Base-by-base conservation (phyloP, 2,113 vertebrate genomes). In the Trematocara macrostoma region DNA sequence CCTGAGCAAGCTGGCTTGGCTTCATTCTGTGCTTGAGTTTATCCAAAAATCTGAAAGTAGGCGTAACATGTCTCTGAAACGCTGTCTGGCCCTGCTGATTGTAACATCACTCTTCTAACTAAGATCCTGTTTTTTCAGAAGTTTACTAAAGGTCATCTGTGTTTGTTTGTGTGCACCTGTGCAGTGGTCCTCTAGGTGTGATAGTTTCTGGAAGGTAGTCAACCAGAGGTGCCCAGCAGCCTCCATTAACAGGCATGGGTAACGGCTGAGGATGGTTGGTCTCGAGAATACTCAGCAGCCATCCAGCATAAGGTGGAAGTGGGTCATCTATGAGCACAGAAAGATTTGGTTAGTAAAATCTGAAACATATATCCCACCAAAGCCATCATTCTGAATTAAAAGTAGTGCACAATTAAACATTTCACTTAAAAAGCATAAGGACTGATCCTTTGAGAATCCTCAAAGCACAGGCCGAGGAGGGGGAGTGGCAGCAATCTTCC, bases 121-220 rank as follows among this genome's bases (percentile, higher is more conserved):
- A n/a, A n/a, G 26, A 57, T 29, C 51, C 47, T 81, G 12, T 53
- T 53, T 38, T 83, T 6, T 57, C 11, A 45, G 42, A 51, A 14
- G 12, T 38, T 78, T 78, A 9, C 85, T 34, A 3, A 29, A n/a
- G 11, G 26, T 61, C 35, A 26, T 53, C 57, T 29, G 16, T 78
- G 78, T 88, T 35, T 84, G 51, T 53, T 8, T 78, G 61, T 81
- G 40, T 8, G 91, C 86, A 99, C 99, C 99, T 97, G 38, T 99
- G 98, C 84, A 99, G 97, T 0, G 99, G 98, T 51, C 98, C 98
- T 34, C 98, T 95, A 0, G 98, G 98, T 6, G 98, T 99, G 93
- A 99, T 97, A 83, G 98, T 99, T 92, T 99, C 99, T 18, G 99
- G 98, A 53, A 99, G 97, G 88, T 98, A 99, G 95, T 99, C 99